These are phyloP conservation scores for Xestoiulus laeticollis DNA, from an alignment of 2,888 invertebrate species.

Conservation along the genomic window DNA sequence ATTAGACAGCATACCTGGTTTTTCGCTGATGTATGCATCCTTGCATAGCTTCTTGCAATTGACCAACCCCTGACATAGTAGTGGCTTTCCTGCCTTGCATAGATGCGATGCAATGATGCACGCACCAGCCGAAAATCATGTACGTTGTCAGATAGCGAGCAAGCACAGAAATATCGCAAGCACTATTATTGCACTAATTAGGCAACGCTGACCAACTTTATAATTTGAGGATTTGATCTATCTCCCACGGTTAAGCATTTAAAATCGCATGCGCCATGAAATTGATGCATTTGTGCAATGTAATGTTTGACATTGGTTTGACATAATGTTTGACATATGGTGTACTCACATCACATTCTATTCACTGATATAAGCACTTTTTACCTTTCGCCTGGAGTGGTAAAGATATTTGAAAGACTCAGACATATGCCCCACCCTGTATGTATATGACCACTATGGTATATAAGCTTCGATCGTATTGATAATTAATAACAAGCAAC, in stretches of 20 bases:
- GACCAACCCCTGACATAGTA: no score
- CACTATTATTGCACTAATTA: background rate
- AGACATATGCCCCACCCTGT: background rate
- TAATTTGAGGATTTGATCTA: background rate
- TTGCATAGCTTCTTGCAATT: background rate
- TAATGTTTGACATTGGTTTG: no score
- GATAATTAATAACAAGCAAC: no score
- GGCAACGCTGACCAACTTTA: background rate
- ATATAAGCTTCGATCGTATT: no score
- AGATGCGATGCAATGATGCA: background rate
- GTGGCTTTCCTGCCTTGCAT: background rate
- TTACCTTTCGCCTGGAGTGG: no score
- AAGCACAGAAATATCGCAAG: background rate
- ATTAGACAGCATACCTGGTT: background rate
- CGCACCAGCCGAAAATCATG: background rate
- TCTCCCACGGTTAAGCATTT: background rate
- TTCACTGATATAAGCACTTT: no score
- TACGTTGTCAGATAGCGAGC: background rate
- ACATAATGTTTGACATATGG: no score
- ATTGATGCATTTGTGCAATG: background rate
- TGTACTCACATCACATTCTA: no score
- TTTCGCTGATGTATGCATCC: background rate
- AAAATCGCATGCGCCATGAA: no score
- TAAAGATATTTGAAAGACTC: no score
- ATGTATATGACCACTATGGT: no score